Percentiles rank a stretch among this genome's conserved stretches.
These are phyloP conservation scores for Parasteatoda lunata DNA, from an alignment of 2,888 invertebrate genomes.

Conservation along the genomic window DNA sequence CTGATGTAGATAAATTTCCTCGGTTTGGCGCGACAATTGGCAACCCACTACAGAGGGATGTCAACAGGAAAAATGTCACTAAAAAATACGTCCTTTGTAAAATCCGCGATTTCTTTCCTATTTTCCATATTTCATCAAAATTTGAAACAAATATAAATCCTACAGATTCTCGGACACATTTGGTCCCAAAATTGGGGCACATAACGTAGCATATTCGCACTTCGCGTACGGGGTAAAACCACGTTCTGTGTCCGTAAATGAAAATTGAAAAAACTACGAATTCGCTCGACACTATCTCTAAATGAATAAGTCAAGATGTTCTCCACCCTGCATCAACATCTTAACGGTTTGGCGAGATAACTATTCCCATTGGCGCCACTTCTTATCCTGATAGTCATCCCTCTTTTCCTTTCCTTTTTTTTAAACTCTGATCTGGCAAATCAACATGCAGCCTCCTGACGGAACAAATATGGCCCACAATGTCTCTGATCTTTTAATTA, in stretches of 20 bases:
- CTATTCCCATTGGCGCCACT: conserved; percentile 24
- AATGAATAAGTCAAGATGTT: not conserved
- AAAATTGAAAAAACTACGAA: conserved; percentile 23
- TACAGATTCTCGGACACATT: conserved; percentile 28
- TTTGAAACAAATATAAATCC: no score
- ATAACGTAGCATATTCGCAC: conserved; percentile 55
- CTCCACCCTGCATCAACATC: conserved; percentile 1
- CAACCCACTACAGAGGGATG: conserved; percentile 9
- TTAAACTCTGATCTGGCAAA: no score
- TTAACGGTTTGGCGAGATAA: conserved; percentile 26
- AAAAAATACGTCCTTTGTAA: conserved; percentile 27
- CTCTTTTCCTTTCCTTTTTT: not conserved
- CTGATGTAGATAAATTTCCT: conserved; percentile 23
- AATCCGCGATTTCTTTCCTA: conserved; percentile 1
- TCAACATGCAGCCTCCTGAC: no score
- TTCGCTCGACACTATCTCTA: not conserved
- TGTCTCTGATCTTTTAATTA: no score
- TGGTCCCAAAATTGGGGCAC: conserved; percentile 45
- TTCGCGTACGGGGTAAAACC: conserved; percentile 44
- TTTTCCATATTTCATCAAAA: conserved; percentile 17
- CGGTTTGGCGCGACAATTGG: conserved; percentile 33
- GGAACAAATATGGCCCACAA: no score
- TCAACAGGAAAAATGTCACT: conserved; percentile 19
- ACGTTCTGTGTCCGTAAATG: conserved; percentile 36
- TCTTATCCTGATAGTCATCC: not conserved